These are phyloP conservation scores for Myiotriccus ornatus DNA, from an alignment of 2,797 vertebrate species.

Conservation along the genomic window DNA sequence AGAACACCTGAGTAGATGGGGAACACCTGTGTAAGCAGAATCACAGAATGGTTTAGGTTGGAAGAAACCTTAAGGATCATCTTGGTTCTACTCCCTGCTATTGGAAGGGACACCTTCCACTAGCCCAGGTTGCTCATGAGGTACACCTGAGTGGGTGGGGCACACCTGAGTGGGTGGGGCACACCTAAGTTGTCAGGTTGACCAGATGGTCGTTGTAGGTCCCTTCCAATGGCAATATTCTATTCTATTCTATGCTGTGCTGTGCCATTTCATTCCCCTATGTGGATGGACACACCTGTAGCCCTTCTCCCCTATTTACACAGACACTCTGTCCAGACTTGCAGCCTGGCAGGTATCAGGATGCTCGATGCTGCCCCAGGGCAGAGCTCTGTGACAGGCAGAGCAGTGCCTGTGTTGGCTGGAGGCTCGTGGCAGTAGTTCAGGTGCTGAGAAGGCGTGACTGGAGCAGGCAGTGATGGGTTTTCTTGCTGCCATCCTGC, in stretches of 20 bases:
- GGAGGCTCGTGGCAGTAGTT: rapidly evolving
- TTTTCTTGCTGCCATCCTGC: background rate
- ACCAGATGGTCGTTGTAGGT: background rate
- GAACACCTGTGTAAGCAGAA: background rate
- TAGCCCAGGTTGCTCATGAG: background rate
- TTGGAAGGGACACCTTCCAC: background rate
- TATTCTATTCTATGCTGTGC: background rate
- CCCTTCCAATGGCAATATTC: background rate
- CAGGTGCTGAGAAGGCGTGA: rapidly evolving
- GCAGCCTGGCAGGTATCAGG: too few species aligned
- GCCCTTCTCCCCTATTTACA: background rate
- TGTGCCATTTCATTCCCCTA: background rate
- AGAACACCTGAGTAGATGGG: background rate
- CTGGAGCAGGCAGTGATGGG: background rate
- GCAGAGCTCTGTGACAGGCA: background rate
- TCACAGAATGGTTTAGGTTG: background rate
- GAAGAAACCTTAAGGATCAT: background rate
- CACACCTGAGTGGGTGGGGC: too few species aligned
- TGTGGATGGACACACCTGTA: background rate
- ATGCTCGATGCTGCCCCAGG: background rate
- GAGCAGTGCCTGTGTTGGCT: rapidly evolving
- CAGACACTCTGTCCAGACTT: background rate
- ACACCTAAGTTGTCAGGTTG: background rate
- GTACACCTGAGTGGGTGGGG: too few species aligned
- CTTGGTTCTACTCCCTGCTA: background rate